These are phyloP conservation scores for Falco concolor DNA, from an alignment of 2,797 vertebrate species.

Conservation along the genomic window DNA sequence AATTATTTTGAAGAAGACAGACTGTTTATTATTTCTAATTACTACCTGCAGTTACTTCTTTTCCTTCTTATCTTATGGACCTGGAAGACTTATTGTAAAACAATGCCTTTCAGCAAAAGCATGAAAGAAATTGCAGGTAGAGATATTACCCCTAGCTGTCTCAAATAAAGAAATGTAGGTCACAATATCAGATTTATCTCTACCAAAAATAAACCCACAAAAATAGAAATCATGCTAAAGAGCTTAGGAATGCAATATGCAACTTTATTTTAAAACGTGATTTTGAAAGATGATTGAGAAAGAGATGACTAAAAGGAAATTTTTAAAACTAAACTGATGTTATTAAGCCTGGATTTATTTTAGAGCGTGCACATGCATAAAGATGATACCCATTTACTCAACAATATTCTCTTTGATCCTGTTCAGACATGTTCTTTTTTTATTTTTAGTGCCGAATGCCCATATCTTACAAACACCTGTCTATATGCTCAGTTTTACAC, in stretches of 20 bases:
- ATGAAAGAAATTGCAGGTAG: not conserved
- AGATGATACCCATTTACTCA: not conserved
- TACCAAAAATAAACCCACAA: conserved; percentile 6
- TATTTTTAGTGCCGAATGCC: not conserved
- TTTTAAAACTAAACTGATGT: not conserved
- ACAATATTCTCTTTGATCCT: not conserved
- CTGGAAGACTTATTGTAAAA: not conserved
- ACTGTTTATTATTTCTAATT: not conserved
- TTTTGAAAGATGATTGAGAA: not conserved
- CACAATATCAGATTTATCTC: not conserved
- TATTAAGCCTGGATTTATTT: not conserved
- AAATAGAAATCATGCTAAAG: not conserved
- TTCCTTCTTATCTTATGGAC: not conserved
- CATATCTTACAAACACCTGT: not conserved
- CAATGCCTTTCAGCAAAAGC: not conserved
- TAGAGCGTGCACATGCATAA: not conserved
- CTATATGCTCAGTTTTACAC: fast-evolving
- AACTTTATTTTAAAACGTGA: not conserved
- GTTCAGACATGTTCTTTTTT: not conserved
- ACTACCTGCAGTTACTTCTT: not conserved
- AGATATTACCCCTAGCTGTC: not conserved
- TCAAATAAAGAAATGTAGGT: not conserved
- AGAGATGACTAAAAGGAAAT: not conserved
- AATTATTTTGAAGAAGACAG: not conserved
- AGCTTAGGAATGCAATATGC: not conserved